Base-by-base conservation (phyloP, 1,140 invertebrate species). In the Dysdera silvatica region DNA sequence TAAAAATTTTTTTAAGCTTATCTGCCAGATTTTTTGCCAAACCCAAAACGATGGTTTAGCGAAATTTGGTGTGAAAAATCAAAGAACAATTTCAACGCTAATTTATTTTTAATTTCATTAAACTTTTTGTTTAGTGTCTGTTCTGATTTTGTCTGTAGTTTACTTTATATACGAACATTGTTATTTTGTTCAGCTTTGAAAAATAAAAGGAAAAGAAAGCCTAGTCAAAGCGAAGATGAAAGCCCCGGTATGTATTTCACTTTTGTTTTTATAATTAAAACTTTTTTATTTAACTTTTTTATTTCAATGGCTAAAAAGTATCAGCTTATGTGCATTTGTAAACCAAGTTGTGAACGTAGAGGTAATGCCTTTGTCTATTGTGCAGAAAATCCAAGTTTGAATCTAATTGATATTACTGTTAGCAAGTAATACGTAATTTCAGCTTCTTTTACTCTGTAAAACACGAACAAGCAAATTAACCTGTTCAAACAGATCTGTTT, bases 171-270 rank as follows among this genome's bases (percentile, higher is more conserved):
- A n/a, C n/a, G n/a, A 16, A 37, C 40, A 37, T 6, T 49, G 18
- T 26, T 3, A 28, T 8, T 49, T 45, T 20, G 37, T 63, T 32
- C 28, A 56, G 61, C 61, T 40, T 55, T 53, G 1, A 28, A 56
- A 31, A 53, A 45, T 6, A 63, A 63, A 31, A 35, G 61, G 23
- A 63, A 61, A 52, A 31, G 53, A 29, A 55, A 48, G 18, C 43
- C 23, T n/a, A 63, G 43, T 40, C 43, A 33, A 7, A 63, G 52
- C 37, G 61, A 63, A 35, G 61, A 63, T 48, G 61, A 63, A 37
- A 26, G 31, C 7, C 52, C 52, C n/a, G 61, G 61, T 63, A 63
- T n/a, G n/a, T n/a, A n/a, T n/a, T n/a, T n/a, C n/a, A 37, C 33
- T 24, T 56, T 5, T 31, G 16, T 14, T 24, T 26, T 24, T 26